Conservation (phyloP, 2,113 vertebrate species). For the Pelobates fuscus region DNA sequence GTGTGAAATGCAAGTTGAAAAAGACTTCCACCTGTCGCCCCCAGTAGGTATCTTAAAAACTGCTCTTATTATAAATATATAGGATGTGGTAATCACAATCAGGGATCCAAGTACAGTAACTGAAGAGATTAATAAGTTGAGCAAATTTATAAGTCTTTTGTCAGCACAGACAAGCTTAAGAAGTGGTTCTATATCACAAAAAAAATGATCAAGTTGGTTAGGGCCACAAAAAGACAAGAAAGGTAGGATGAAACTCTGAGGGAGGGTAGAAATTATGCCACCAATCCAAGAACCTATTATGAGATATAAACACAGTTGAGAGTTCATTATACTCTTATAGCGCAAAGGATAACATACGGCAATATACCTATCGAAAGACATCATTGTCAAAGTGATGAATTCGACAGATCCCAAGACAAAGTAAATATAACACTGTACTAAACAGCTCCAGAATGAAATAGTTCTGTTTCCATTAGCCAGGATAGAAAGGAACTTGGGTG, state of each 20-base stretch:
- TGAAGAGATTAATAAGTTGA: slow-evolving; percentile 19
- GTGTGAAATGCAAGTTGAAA: slow-evolving; percentile 24
- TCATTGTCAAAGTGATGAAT: slow-evolving; percentile 17
- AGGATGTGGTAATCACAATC: not conserved
- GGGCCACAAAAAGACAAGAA: not conserved
- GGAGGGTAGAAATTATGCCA: not conserved
- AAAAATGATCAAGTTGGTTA: slow-evolving; percentile 6
- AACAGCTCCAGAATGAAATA: slow-evolving; percentile 22
- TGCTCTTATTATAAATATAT: slow-evolving; percentile 5
- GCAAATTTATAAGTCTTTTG: not conserved
- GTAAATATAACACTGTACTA: slow-evolving; percentile 15
- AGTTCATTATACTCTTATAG: slow-evolving; percentile 19
- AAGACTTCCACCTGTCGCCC: slow-evolving; percentile 4
- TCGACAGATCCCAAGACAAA: slow-evolving; percentile 23
- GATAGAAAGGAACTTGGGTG: slow-evolving; percentile 30
- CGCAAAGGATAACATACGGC: slow-evolving; percentile 44
- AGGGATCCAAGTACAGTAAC: not conserved
- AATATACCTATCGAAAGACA: slow-evolving; percentile 39
- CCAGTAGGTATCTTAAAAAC: slow-evolving; percentile 13
- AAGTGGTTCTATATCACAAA: slow-evolving; percentile 23
- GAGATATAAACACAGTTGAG: not conserved
- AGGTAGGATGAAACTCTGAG: not conserved
- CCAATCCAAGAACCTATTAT: slow-evolving; percentile 2
- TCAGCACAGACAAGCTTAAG: slow-evolving; percentile 9
- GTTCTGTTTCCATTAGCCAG: slow-evolving; percentile 7